phyloP scores from a whole-genome alignment of 2,113 vertebrate species.

The Elgaria multicarinata region DNA sequence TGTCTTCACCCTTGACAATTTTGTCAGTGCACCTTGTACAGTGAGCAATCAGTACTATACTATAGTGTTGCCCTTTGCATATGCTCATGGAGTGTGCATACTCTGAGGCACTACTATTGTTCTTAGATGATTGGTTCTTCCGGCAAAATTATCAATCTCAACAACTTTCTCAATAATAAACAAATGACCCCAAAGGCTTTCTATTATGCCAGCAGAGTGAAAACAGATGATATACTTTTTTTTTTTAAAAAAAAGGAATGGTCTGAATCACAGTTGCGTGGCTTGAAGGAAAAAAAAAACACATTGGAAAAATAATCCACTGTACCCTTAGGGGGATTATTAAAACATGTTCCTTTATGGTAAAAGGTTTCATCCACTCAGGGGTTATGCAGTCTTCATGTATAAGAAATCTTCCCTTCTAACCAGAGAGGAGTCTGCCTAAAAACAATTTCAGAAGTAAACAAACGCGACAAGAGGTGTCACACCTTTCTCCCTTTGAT shows the following conservation, averaged over 20 bases:
- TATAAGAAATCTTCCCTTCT: conserved; percentile 23
- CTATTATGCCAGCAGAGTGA: not conserved
- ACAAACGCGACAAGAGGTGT: not conserved
- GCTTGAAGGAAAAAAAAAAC: not conserved
- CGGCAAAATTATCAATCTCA: not conserved
- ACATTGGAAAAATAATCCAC: not conserved
- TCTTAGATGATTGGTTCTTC: not conserved
- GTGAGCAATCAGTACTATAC: not conserved
- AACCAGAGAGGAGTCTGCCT: not conserved
- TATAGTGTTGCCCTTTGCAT: not conserved
- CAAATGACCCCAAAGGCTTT: not conserved
- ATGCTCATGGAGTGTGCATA: too few species aligned
- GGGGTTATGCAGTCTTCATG: not conserved
- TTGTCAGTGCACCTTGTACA: not conserved
- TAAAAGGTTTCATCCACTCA: not conserved
- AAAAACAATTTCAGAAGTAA: conserved; percentile 3
- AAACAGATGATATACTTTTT: not conserved
- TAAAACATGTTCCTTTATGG: conserved; percentile 22
- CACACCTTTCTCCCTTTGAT: not conserved
- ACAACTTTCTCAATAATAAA: not conserved
- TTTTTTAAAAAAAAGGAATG: not conserved
- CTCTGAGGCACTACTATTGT: not conserved
- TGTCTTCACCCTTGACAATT: not conserved
- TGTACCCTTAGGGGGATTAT: not conserved
- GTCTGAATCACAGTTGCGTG: not conserved